Conservation (phyloP, 2,113 vertebrate species). For the Myotis brandtii region DNA sequence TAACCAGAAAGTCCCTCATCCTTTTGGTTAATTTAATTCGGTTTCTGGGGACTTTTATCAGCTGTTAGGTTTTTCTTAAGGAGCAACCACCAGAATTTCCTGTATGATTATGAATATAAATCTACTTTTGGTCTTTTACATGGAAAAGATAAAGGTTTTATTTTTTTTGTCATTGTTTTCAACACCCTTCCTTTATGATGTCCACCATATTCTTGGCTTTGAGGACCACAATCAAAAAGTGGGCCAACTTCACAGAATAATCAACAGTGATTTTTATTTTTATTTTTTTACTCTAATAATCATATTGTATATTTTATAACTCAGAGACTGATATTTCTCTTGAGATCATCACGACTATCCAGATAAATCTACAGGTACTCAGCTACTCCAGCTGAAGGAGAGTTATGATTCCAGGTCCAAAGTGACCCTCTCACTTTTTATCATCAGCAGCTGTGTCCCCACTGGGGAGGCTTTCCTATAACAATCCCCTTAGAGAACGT, state of each 20-base stretch:
- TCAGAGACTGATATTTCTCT: neutral
- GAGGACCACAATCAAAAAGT: constrained; percentile 24
- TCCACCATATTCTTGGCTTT: constrained; percentile 26
- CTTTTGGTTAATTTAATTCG: constrained; percentile 59
- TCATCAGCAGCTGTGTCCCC: neutral
- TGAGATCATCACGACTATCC: constrained; percentile 13
- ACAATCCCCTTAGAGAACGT: neutral
- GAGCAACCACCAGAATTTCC: constrained; percentile 33
- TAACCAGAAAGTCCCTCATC: constrained; percentile 3
- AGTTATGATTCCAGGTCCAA: constrained; percentile 11
- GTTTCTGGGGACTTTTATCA: constrained; percentile 58
- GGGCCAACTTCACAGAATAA: constrained; percentile 50
- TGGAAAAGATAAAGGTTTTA: constrained; percentile 32
- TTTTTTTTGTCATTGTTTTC: constrained; percentile 59
- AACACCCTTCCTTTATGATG: constrained; percentile 44
- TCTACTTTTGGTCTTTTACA: constrained; percentile 39
- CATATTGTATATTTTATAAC: constrained; percentile 37
- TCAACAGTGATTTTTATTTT: constrained; percentile 16
- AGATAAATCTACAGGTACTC: constrained; percentile 13
- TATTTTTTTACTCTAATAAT: constrained; percentile 19
- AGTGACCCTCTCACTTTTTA: constrained; percentile 36
- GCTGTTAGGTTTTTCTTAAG: constrained; percentile 54
- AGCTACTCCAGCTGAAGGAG: constrained; percentile 8
- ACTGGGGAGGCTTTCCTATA: constrained; percentile 28
- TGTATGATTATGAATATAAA: constrained; percentile 10